These are phyloP conservation scores for Diadumene lineata DNA, from an alignment of 92 coral and sea anemone species.

Conservation along the genomic window DNA sequence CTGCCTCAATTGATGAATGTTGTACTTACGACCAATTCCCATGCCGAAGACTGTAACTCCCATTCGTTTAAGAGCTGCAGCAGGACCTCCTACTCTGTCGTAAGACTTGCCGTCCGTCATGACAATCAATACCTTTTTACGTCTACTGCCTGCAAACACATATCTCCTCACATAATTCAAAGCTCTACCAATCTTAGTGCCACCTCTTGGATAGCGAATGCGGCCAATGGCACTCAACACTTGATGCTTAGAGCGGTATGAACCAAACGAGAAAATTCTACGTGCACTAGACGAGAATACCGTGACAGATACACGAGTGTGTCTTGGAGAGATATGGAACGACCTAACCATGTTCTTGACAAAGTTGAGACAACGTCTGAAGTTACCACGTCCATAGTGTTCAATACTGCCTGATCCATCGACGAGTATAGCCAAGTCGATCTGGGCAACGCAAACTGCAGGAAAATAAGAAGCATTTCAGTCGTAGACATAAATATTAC, in stretches of 20 bases:
- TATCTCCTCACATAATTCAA: conserved; percentile 37
- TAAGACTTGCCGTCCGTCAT: conserved; percentile 75
- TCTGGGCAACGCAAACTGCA: conserved; percentile 46
- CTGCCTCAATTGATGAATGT: conserved; percentile 48
- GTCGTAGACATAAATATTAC: background rate
- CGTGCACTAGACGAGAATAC: conserved; percentile 57
- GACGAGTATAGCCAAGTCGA: conserved; percentile 67
- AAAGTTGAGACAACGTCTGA: conserved; percentile 70
- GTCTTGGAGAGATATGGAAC: conserved; percentile 57
- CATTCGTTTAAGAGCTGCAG: conserved; percentile 41
- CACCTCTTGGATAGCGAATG: conserved; percentile 74
- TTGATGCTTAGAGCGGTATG: conserved; percentile 27
- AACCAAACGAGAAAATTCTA: conserved; percentile 52
- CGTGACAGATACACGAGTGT: conserved; percentile 61
- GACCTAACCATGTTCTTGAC: conserved; percentile 58
- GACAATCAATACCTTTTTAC: conserved; percentile 55
- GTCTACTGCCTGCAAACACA: conserved; percentile 40
- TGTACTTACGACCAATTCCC: conserved; percentile 66
- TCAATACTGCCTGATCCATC: conserved; percentile 90
- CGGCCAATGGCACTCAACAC: conserved; percentile 42
- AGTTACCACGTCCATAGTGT: conserved; percentile 53
- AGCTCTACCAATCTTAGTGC: conserved; percentile 61
- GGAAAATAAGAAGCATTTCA: background rate
- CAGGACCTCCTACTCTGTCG: conserved; percentile 60
- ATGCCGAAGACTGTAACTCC: conserved; percentile 55